Percentiles rank a stretch among this genome's conserved stretches.
phyloP scores from a whole-genome alignment of 64 coral and sea anemone genomes.

The Montipora foliosa region DNA sequence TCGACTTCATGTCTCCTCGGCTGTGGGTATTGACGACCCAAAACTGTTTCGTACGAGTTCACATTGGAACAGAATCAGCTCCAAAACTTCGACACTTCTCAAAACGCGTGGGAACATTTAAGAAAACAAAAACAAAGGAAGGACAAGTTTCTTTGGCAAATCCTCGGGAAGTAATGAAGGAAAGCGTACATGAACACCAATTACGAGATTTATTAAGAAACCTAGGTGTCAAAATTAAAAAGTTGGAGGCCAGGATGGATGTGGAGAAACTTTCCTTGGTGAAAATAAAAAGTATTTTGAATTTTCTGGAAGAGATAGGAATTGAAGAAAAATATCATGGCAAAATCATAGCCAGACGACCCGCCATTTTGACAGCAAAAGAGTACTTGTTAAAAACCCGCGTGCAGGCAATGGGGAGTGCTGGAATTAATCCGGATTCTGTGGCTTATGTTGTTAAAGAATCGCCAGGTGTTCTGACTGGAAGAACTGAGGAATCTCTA shows the following conservation, averaged over 20 bases:
- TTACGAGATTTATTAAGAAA: neutral
- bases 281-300: conserved; percentile 51
- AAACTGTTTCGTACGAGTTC: neutral
- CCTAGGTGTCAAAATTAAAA: conserved; percentile 29
- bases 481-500: conserved; percentile 59
- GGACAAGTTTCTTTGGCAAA: neutral
- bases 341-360: conserved; percentile 42
- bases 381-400: conserved; percentile 28
- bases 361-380: conserved; percentile 46
- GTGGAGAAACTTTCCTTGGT: conserved; percentile 21
- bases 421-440: conserved; percentile 49
- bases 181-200: neutral
- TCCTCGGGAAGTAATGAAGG: neutral
- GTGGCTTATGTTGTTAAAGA: conserved; percentile 53
- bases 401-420: conserved; percentile 38
- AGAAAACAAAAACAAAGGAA: neutral
- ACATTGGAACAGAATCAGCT: neutral
- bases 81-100: neutral
- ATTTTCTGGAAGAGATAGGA: conserved; percentile 44
- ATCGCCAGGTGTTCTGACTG: conserved; percentile 66
- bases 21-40: neutral
- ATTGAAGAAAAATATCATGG: neutral
- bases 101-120: neutral
- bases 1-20: neutral
- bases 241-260: conserved; percentile 28